These are phyloP conservation scores for Schizaphis graminum DNA, from an alignment of 2,888 invertebrate species.

Conservation along the genomic window DNA sequence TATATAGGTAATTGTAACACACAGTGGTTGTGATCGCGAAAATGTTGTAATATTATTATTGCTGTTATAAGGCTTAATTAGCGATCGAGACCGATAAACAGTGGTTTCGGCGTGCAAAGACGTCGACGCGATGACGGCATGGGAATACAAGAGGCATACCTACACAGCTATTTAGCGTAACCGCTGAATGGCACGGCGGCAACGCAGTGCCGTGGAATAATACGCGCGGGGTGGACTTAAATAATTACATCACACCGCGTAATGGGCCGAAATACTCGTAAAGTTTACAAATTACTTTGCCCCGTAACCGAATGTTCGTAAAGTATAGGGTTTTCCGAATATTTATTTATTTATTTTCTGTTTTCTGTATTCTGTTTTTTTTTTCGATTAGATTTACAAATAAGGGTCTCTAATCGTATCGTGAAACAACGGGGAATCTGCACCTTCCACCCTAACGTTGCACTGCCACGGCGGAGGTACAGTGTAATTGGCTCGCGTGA, in stretches of 20 bases:
- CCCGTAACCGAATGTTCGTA: constrained; percentile 50
- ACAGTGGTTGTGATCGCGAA: not conserved
- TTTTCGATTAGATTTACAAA: constrained; percentile 65
- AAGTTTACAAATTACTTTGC: constrained; percentile 56
- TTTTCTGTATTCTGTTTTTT: constrained; percentile 35
- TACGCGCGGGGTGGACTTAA: constrained; percentile 2
- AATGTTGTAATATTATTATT: constrained; percentile 10
- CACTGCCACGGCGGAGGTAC: not conserved
- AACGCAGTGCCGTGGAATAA: not conserved
- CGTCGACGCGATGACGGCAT: not conserved
- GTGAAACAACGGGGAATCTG: constrained; percentile 56
- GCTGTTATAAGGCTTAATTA: constrained; percentile 23
- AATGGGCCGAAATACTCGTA: constrained; percentile 43
- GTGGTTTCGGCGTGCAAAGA: not conserved
- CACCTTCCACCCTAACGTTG: constrained; percentile 37
- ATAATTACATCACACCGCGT: constrained; percentile 52
- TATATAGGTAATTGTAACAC: not conserved
- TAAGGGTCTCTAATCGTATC: constrained; percentile 60
- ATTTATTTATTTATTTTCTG: constrained; percentile 22
- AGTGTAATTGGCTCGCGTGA: constrained; percentile 64
- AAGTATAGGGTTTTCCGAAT: constrained; percentile 61
- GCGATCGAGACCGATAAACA: constrained; percentile 23
- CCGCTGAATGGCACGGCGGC: not conserved
- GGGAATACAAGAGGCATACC: constrained; percentile 3
- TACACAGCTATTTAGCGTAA: not conserved